Conservation (phyloP, 2,113 vertebrate species). For the Climacteris rufus region DNA sequence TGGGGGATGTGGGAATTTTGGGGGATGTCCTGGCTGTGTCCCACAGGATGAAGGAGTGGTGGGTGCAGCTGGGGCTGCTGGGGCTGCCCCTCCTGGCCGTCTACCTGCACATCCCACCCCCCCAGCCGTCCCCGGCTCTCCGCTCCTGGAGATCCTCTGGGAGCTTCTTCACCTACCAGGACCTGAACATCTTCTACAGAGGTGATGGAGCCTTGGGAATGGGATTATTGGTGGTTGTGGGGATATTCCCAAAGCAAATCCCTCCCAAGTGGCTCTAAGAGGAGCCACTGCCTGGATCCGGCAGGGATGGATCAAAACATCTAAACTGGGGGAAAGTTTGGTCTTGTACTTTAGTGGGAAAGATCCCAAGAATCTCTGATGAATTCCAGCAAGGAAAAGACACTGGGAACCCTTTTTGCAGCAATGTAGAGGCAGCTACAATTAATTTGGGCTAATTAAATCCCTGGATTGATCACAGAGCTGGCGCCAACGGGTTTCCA, state of each 20-base stretch:
- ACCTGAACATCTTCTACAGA: conserved; percentile 86
- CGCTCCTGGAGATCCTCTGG: conserved; percentile 83
- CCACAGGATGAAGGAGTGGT: conserved; percentile 89
- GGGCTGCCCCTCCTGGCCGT: conserved; percentile 85
- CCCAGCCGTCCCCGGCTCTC: conserved; percentile 82
- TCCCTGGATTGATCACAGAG: neutral
- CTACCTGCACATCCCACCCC: conserved; percentile 89
- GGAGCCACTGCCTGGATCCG: neutral
- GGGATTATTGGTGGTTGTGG: rapidly evolving
- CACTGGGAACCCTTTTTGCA: neutral
- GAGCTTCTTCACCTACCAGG: conserved; percentile 82
- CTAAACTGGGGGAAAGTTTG: neutral
- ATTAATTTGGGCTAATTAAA: neutral
- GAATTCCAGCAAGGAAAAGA: neutral
- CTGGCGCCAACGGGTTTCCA: rapidly evolving
- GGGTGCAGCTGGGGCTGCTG: conserved; percentile 86
- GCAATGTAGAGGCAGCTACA: neutral
- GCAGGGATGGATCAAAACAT: neutral
- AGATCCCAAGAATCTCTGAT: rapidly evolving
- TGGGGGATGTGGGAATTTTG: rapidly evolving
- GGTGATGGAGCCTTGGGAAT: conserved; percentile 55
- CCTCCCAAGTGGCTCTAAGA: neutral
- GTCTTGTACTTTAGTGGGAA: neutral
- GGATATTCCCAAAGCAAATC: neutral
- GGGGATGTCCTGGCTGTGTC: neutral